Percentiles rank a stretch among this genome's conserved stretches.
These are phyloP conservation scores for Phoebastria nigripes DNA, from an alignment of 2,797 vertebrate species.

Conservation along the genomic window DNA sequence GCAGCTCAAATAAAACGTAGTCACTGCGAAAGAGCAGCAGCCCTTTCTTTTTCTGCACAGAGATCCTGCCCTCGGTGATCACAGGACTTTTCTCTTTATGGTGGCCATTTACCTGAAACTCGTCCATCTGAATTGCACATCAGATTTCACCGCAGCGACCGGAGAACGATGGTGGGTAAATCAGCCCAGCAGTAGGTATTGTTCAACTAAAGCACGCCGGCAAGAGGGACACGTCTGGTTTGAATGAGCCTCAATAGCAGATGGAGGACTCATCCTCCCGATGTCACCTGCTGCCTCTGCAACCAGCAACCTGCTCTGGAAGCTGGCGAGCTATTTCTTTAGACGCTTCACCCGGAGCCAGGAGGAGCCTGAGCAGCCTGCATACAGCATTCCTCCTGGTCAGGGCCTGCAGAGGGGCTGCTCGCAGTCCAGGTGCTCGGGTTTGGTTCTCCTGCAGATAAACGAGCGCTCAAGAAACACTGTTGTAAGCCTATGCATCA, in stretches of 20 bases:
- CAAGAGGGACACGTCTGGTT: neutral
- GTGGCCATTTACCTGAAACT: fast-evolving
- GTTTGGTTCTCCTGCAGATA: neutral
- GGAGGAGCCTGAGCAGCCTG: neutral
- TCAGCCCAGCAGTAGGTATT: neutral
- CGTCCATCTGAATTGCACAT: fast-evolving
- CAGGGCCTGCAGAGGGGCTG: neutral
- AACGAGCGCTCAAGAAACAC: neutral
- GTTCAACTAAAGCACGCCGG: fast-evolving
- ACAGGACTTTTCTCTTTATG: neutral
- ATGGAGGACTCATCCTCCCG: neutral
- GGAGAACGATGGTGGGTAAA: fast-evolving
- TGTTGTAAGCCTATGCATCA: neutral
- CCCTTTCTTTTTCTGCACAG: neutral
- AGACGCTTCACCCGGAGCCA: fast-evolving
- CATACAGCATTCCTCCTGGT: fast-evolving
- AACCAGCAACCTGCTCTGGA: neutral
- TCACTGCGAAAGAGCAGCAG: neutral
- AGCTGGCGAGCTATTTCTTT: neutral
- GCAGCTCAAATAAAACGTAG: neutral
- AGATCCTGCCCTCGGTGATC: neutral
- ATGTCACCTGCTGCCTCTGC: neutral
- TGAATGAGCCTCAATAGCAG: neutral
- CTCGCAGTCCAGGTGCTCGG: fast-evolving
- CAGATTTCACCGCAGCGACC: fast-evolving